Percentiles rank a stretch among this genome's conserved stretches.
Evolutionary conservation across 2,888 invertebrate species (phyloP).

Genomic region (Tetranychus piercei): DNA sequence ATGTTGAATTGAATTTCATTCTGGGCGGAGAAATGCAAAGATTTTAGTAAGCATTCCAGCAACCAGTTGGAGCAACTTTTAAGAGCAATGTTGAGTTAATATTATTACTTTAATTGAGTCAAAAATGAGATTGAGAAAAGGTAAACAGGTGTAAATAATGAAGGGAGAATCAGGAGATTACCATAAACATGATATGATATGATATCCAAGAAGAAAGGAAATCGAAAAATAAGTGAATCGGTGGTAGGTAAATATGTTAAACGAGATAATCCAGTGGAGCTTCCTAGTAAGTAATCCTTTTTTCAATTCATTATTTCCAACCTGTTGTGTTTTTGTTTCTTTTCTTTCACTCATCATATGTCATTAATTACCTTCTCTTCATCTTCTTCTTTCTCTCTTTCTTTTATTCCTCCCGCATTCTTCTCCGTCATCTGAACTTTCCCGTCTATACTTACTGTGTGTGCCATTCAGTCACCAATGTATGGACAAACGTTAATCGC

Average conservation of each 20-base stretch:
- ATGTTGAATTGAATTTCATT: no score
- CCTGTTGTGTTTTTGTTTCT: not conserved
- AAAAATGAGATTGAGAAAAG: not conserved
- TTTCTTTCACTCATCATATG: not conserved
- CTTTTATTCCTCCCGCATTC: slow-evolving; percentile 1
- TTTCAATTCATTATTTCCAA: not conserved
- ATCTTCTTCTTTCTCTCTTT: not conserved
- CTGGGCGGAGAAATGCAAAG: not conserved
- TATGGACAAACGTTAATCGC: slow-evolving; percentile 25
- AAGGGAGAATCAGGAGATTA: not conserved
- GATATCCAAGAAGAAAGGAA: slow-evolving; percentile 26
- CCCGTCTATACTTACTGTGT: not conserved
- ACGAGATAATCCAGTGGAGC: slow-evolving; percentile 29
- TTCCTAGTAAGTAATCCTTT: slow-evolving; percentile 25
- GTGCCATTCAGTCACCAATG: slow-evolving; percentile 24
- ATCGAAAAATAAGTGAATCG: slow-evolving; percentile 27
- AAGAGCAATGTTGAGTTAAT: not conserved
- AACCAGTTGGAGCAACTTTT: not conserved
- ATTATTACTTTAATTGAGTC: not conserved
- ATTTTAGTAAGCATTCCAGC: not conserved
- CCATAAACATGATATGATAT: not conserved
- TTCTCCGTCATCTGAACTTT: not conserved
- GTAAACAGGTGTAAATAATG: not conserved
- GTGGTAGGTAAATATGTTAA: slow-evolving; percentile 29
- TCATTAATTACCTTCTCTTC: not conserved